Percentiles rank a stretch among this genome's conserved stretches.
These are phyloP conservation scores for Dyspetes luteomarginatus DNA, from an alignment of 2,888 invertebrate genomes.

Conservation along the genomic window DNA sequence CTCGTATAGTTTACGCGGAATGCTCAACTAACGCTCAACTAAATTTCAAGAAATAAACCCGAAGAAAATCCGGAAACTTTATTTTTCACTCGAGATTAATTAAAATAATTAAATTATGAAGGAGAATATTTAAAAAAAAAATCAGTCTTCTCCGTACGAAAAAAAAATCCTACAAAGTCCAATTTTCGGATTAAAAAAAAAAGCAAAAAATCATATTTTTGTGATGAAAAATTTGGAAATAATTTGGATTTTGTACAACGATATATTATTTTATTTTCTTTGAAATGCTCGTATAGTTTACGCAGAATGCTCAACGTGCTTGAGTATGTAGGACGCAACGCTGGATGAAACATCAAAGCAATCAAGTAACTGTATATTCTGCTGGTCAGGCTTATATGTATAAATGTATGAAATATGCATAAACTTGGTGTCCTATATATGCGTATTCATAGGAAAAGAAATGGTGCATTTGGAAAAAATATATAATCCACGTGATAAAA, in stretches of 20 bases:
- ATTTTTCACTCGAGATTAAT: not conserved
- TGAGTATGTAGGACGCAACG: constrained; percentile 71
- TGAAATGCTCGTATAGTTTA: constrained; percentile 38
- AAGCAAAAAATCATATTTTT: not conserved
- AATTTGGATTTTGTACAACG: constrained; percentile 50
- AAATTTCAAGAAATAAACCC: constrained; percentile 25
- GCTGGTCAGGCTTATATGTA: constrained; percentile 61
- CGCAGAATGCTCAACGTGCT: constrained; percentile 34
- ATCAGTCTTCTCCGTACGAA: too few species aligned
- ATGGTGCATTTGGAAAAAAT: not conserved
- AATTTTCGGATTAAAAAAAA: not conserved
- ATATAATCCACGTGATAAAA: not conserved
- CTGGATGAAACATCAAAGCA: constrained; percentile 73
- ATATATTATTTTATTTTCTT: constrained; percentile 39
- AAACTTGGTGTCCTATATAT: not conserved
- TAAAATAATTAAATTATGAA: not conserved
- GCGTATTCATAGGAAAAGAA: not conserved
- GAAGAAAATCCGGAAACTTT: not conserved
- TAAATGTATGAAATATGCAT: not conserved
- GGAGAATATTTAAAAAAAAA: too few species aligned
- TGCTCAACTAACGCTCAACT: too few species aligned
- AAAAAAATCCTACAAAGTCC: too few species aligned
- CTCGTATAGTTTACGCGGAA: constrained; percentile 42
- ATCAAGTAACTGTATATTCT: constrained; percentile 77
- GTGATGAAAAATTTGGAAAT: not conserved